Conservation (phyloP, 35 echinoderm and acorn worm species). For the Apostichopus parvimensis region DNA sequence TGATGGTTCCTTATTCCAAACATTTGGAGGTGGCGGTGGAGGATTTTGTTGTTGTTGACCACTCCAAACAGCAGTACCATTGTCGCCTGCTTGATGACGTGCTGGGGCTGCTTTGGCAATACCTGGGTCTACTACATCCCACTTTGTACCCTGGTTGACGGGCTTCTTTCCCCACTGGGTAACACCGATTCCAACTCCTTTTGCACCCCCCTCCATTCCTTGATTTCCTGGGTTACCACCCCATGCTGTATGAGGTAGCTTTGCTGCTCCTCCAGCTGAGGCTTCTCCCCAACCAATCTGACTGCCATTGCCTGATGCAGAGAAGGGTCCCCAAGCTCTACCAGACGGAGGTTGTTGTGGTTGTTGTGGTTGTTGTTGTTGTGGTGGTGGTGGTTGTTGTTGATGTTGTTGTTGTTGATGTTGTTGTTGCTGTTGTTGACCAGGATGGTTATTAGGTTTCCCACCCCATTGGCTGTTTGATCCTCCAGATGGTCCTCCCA, state of each 20-base stretch:
- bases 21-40: slow-evolving; percentile 49
- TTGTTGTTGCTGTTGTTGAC: not conserved
- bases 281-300: slow-evolving; percentile 24
- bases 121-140: slow-evolving; percentile 49
- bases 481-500: not conserved
- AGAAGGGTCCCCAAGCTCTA: slow-evolving; percentile 21
- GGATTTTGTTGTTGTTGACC: slow-evolving; percentile 4
- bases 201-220: not conserved
- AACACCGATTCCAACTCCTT: not conserved
- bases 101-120: not conserved
- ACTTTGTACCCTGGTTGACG: slow-evolving; percentile 45
- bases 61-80: slow-evolving; percentile 77
- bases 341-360: slow-evolving; percentile 5
- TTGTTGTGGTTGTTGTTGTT: not conserved
- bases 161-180: slow-evolving; percentile 65
- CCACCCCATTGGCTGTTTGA: slow-evolving; percentile 36
- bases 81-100: slow-evolving; percentile 33
- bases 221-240: not conserved
- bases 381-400: too few species aligned
- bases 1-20: slow-evolving; percentile 41
- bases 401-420: too few species aligned
- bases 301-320: not conserved
- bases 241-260: slow-evolving; percentile 20
- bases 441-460: slow-evolving; percentile 5
- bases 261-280: not conserved